Evolutionary conservation across 2,888 invertebrate species (phyloP), one percentile per base, ranked within the genome.

Genomic region (Cacoxenus indagator): DNA sequence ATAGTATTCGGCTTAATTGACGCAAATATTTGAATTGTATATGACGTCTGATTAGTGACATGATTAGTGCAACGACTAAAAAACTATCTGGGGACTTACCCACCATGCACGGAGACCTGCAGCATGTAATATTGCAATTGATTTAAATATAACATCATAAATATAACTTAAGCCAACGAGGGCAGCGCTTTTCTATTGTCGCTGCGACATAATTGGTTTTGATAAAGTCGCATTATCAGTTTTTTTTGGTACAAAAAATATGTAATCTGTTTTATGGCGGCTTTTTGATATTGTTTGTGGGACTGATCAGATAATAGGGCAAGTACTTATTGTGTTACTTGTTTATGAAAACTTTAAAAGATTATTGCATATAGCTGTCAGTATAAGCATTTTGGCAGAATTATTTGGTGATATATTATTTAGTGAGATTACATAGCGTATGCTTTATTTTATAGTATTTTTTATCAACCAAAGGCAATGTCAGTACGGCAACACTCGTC

Each of bases 21-120:
- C 43, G 43, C 22, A n/a, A 43, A 59, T 59, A 27, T 55, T 55
- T 55, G 55, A 26, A 55, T 55, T 55, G 55, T 55, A 26, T 37
- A 37, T 37, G 37, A 8, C 8, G 8, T 37, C 8, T 11, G 9
- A 5, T 5, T 11, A 37, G 9, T 11, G 14, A 37, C 2, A 37
- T 4, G 5, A 14, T 37, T 37, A 37, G 37, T 37, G 37, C 37
- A 1, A 2, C 37, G 5, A 14, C 37, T 37, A 37, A 37, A 37
- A 37, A 37, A 37, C n/a, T n/a, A n/a, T n/a, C n/a, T n/a, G n/a
- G n/a, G n/a, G n/a, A n/a, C n/a, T n/a, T n/a, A n/a, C n/a, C n/a
- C n/a, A n/a, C n/a, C n/a, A n/a, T n/a, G n/a, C n/a, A n/a, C n/a
- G n/a, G n/a, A n/a, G n/a, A n/a, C n/a, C n/a, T n/a, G n/a, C n/a